phyloP scores from a whole-genome alignment of 2,113 vertebrate species.

The Hylia prasina region DNA sequence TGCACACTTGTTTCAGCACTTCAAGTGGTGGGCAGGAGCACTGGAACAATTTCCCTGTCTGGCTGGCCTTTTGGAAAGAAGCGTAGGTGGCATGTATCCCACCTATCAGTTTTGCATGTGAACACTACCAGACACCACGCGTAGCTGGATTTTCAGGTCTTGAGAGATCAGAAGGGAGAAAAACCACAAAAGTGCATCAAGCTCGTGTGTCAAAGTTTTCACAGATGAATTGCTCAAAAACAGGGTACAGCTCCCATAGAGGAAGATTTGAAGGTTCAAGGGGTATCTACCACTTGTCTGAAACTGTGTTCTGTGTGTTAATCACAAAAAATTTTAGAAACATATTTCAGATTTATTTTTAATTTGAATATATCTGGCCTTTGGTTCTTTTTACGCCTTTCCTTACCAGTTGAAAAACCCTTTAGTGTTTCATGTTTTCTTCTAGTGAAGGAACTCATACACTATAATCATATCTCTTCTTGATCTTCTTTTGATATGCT shows the following conservation, averaged over 20 bases:
- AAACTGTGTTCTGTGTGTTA: neutral
- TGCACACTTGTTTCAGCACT: neutral
- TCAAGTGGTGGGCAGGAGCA: neutral
- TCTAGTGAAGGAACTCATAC: slow-evolving; percentile 9
- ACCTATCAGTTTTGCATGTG: rapidly evolving
- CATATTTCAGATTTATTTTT: slow-evolving; percentile 34
- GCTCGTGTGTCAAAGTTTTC: neutral
- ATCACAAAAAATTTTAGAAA: slow-evolving; percentile 8
- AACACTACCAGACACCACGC: rapidly evolving
- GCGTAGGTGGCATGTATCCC: rapidly evolving
- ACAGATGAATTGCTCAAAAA: neutral
- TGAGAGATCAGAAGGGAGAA: neutral
- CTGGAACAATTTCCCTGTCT: rapidly evolving
- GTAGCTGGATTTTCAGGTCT: neutral
- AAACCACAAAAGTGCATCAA: neutral
- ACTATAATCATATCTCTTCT: slow-evolving; percentile 39
- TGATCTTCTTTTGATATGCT: slow-evolving; percentile 63
- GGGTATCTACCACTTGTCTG: neutral
- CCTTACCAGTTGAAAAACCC: slow-evolving; percentile 27
- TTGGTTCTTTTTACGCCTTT: slow-evolving; percentile 46
- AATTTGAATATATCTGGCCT: slow-evolving; percentile 39
- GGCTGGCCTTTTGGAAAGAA: rapidly evolving
- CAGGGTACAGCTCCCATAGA: neutral
- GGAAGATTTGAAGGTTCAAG: neutral
- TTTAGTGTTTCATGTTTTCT: slow-evolving; percentile 21